Evolutionary conservation across 1,140 invertebrate genomes (phyloP).

Genomic region (Anastrepha obliqua): DNA sequence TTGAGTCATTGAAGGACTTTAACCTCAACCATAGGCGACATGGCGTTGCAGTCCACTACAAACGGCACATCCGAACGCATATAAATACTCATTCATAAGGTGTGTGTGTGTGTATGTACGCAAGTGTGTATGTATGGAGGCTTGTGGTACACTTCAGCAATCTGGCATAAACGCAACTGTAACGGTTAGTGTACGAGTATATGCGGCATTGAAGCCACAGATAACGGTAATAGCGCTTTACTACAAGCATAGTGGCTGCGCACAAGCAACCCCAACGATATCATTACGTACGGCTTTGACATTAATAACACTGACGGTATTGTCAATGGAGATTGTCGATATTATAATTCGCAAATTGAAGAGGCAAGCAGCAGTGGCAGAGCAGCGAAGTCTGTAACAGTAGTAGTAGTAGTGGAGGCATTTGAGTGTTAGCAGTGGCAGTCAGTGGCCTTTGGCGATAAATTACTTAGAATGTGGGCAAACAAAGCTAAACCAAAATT

Average conservation of each 20-base stretch:
- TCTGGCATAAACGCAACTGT: neutral
- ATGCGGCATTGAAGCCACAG: neutral
- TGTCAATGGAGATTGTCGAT: slow-evolving; percentile 20
- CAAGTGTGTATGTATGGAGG: neutral
- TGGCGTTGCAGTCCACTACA: neutral
- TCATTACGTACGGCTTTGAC: neutral
- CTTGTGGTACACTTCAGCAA: too few relatives aligned
- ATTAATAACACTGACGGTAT: slow-evolving; percentile 22
- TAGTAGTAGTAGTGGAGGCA: too few relatives aligned
- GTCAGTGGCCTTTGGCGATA: slow-evolving; percentile 12
- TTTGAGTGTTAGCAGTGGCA: neutral
- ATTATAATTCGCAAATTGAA: slow-evolving; percentile 14
- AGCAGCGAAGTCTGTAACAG: neutral
- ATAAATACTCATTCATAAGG: neutral
- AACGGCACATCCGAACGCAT: neutral
- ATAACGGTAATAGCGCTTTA: slow-evolving; percentile 8
- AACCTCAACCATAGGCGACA: neutral
- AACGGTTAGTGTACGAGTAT: neutral
- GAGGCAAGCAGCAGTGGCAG: neutral
- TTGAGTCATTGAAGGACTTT: neutral
- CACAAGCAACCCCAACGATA: neutral
- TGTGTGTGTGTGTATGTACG: neutral
- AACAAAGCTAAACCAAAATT: neutral
- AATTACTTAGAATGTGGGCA: neutral
- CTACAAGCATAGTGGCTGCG: neutral